Conservation (phyloP, 2,888 invertebrate species). For the Acanthopleura granulata region DNA sequence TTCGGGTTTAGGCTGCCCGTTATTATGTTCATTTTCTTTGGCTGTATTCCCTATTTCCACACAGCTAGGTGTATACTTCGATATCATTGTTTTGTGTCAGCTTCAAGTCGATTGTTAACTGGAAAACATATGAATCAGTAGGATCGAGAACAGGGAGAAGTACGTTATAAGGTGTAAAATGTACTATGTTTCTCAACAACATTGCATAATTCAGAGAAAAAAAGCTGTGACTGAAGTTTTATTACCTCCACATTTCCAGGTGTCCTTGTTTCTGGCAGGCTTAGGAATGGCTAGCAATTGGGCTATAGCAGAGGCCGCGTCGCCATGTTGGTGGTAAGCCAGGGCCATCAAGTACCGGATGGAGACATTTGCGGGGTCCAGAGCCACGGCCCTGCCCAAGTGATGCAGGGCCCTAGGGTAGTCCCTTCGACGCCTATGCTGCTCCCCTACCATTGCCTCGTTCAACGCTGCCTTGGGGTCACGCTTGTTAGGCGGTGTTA, state of each 20-base stretch:
- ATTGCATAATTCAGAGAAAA: too few relatives aligned
- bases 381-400: slow-evolving; percentile 33
- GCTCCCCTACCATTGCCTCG: slow-evolving; percentile 42
- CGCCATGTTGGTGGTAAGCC: slow-evolving; percentile 39
- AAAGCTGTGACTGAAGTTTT: neutral
- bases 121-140: too few relatives aligned
- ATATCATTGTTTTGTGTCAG: too few relatives aligned
- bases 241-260: slow-evolving; percentile 61
- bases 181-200: too few relatives aligned
- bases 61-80: too few relatives aligned
- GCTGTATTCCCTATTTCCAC: too few relatives aligned
- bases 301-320: slow-evolving; percentile 41
- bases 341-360: slow-evolving; percentile 47
- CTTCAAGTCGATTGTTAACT: too few relatives aligned
- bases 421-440: slow-evolving; percentile 36
- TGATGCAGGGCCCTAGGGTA: slow-evolving; percentile 38
- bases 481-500: neutral
- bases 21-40: too few relatives aligned
- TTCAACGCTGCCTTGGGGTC: slow-evolving; percentile 30
- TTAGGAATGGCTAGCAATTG: slow-evolving; percentile 54
- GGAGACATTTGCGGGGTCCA: slow-evolving; percentile 42
- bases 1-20: too few relatives aligned
- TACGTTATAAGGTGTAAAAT: too few relatives aligned
- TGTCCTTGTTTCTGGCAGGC: slow-evolving; percentile 42
- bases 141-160: too few relatives aligned